Evolutionary conservation across 2,113 vertebrate genomes (phyloP).

Genomic region (Callocephalon fimbriatum): DNA sequence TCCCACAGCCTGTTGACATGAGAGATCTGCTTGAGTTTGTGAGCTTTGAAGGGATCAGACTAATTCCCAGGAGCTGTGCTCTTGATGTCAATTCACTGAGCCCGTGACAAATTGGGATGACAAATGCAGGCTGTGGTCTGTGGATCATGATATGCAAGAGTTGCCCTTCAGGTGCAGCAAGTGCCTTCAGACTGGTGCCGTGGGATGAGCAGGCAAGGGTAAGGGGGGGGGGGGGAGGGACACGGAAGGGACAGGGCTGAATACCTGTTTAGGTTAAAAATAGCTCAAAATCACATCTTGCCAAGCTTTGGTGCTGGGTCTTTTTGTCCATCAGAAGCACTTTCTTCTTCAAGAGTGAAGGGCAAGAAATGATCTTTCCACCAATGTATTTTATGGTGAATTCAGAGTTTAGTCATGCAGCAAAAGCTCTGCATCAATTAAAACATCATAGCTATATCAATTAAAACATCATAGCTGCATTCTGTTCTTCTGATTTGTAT

Average conservation of each 20-base stretch:
- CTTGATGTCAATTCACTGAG: constrained; percentile 39
- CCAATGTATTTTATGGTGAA: not conserved
- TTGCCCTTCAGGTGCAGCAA: constrained; percentile 4
- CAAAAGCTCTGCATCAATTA: not conserved
- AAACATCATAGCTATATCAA: not conserved
- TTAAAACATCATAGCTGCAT: not conserved
- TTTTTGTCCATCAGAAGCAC: not conserved
- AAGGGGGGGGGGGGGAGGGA: not conserved
- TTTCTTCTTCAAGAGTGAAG: not conserved
- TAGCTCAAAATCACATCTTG: not conserved
- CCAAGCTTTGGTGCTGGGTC: not conserved
- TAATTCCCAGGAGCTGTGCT: not conserved
- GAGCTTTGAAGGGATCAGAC: constrained; percentile 53
- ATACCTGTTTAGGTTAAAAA: not conserved
- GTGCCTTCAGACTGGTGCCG: not conserved
- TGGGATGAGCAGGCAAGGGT: not conserved
- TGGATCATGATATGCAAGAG: not conserved
- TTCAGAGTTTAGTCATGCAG: not conserved
- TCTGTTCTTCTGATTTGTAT: not conserved
- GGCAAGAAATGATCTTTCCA: not conserved
- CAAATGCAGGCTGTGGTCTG: constrained; percentile 1
- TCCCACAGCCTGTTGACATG: constrained; percentile 43
- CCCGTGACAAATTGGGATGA: constrained; percentile 46
- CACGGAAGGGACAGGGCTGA: not conserved
- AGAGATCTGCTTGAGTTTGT: constrained; percentile 32